These are phyloP conservation scores for Malurus elegans DNA, from an alignment of 2,113 vertebrate species.

Conservation along the genomic window DNA sequence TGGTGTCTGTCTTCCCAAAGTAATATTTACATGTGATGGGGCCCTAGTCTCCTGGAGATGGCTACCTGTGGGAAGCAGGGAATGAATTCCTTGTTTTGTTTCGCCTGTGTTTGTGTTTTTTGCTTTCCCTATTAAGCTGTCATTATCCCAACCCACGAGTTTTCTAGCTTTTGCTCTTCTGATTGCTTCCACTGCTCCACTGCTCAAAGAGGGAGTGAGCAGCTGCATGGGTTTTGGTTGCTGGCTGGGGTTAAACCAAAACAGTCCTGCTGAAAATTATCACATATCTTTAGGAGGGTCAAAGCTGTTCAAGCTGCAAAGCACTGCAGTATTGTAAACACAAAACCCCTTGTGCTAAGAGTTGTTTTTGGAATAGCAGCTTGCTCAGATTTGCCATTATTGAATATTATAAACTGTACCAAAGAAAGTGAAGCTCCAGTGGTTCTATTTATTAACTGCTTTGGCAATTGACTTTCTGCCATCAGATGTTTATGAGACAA, in stretches of 20 bases:
- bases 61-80: neutral
- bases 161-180: neutral
- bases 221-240: neutral
- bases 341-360: neutral
- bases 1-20: neutral
- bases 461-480: neutral
- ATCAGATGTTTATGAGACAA: neutral
- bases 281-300: neutral
- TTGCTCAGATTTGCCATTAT: neutral
- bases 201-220: neutral
- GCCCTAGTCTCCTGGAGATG: neutral
- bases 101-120: neutral
- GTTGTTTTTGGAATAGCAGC: neutral
- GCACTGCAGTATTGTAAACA: neutral
- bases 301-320: neutral
- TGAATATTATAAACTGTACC: neutral
- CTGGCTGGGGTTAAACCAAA: accelerated
- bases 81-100: neutral
- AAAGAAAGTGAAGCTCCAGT: neutral
- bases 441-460: neutral
- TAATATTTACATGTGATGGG: neutral
- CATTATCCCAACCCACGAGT: accelerated
- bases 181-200: neutral
- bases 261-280: neutral
- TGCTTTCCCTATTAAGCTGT: neutral